Evolutionary conservation across 1,140 invertebrate species (phyloP).

Genomic region (Caerostris extrusa): DNA sequence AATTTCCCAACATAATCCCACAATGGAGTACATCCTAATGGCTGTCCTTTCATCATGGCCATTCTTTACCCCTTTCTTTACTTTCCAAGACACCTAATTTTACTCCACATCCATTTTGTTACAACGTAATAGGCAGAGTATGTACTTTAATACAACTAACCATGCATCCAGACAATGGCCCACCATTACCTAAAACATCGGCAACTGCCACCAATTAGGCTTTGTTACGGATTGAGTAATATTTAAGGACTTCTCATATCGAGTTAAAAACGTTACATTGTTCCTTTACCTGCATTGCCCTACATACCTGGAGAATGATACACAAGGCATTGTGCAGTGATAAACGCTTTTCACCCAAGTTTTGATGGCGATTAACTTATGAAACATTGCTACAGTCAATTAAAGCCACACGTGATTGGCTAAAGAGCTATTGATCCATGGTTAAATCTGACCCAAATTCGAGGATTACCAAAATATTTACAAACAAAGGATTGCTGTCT

Average conservation of each 20-base stretch:
- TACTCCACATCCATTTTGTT: constrained; percentile 31
- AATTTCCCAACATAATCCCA: constrained; percentile 36
- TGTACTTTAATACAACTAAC: neutral
- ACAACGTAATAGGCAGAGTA: constrained; percentile 41
- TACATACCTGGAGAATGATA: constrained; percentile 46
- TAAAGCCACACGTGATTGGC: constrained; percentile 64
- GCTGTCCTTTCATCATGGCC: neutral
- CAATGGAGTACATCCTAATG: constrained; percentile 1
- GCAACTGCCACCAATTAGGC: constrained; percentile 62
- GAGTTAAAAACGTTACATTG: constrained; percentile 31
- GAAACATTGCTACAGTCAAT: constrained; percentile 43
- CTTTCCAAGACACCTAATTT: neutral
- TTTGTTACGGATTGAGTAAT: constrained; percentile 49
- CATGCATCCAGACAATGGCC: constrained; percentile 52
- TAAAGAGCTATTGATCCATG: constrained; percentile 63
- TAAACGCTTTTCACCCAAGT: constrained; percentile 51
- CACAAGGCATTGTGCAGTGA: constrained; percentile 58
- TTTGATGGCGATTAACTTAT: neutral
- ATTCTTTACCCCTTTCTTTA: neutral
- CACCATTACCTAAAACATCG: constrained; percentile 46
- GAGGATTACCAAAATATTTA: constrained; percentile 7
- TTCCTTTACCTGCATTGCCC: constrained; percentile 12
- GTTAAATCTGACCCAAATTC: constrained; percentile 41
- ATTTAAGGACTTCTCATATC: constrained; percentile 47
- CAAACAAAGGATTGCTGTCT: constrained; percentile 25